Base-by-base conservation (phyloP, 2,888 invertebrate species). In the Argyra leucocephala region DNA sequence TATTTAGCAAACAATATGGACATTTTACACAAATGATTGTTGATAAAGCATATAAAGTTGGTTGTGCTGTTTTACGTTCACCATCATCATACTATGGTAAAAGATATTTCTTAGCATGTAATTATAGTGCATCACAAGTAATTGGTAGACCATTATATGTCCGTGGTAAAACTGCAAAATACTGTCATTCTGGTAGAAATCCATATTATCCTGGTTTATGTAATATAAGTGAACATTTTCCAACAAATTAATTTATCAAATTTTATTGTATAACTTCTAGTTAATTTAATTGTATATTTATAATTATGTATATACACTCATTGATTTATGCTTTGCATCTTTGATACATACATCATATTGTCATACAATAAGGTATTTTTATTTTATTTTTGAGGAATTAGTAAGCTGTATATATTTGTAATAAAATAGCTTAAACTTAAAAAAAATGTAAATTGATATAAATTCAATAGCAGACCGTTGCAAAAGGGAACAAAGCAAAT, bases 51-150 rank as follows among this genome's bases (percentile, higher is more conserved):
- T 48, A 48, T 48, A 48, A 48, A 48, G 48, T 48, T 48, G 48
- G 48, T 2, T 48, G 48, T 48, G 48, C 48, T 18, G 48, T 48
- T 18, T 15, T 48, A 48, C 48, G 48, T 48, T 48, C 48, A 48
- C 48, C 48, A 48, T 48, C 48, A 48, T 48, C 48, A 48, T 48
- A 48, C 18, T 48, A 58, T 48, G 48, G 48, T 48, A 48, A 48
- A 48, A 48, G 48, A 48, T 48, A 48, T n/a, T 48, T 48, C n/a
- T 48, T 58, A 10, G 58, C 48, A 48, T 48, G 48, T 48, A 48
- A 48, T 48, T 48, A 48, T 48, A 48, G 48, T 48, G 48, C 48
- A 48, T 48, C 48, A 18, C 48, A 48, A 48, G 48, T 48, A 18
- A 48, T 48, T n/a, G 48, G 48, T 2, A 48, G 48, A 48, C 48